Evolutionary conservation across 2,797 vertebrate species (phyloP).

Genomic region (Etheostoma nigrum): DNA sequence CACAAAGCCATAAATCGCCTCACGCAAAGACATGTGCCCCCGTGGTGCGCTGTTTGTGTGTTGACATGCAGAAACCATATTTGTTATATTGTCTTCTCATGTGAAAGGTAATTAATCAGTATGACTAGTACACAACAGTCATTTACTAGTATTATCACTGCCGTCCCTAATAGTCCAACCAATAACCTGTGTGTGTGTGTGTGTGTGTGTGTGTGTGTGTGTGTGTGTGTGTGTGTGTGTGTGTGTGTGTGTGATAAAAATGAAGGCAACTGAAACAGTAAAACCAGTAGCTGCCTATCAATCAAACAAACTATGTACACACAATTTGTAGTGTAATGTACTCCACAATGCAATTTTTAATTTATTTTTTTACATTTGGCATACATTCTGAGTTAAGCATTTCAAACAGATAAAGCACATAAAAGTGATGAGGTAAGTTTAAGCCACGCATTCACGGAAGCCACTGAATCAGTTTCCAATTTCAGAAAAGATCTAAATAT

Average conservation of each 20-base stretch:
- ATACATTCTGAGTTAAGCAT: neutral
- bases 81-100: conserved; percentile 74
- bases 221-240: neutral
- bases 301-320: neutral
- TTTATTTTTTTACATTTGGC: neutral
- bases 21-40: conserved; percentile 28
- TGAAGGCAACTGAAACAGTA: conserved; percentile 10
- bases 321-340: neutral
- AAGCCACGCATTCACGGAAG: no score
- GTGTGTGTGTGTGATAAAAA: neutral
- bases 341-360: conserved; percentile 1
- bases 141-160: conserved; percentile 70
- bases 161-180: conserved; percentile 68
- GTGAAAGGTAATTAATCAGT: conserved; percentile 78
- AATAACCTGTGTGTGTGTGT: conserved; percentile 38
- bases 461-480: neutral
- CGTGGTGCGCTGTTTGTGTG: conserved; percentile 42
- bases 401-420: neutral
- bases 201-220: neutral
- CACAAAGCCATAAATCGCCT: conserved; percentile 22
- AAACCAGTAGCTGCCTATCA: conserved; percentile 8
- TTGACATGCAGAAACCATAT: conserved; percentile 70
- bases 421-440: neutral
- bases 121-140: conserved; percentile 76
- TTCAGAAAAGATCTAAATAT: neutral